Percentiles rank a stretch among this genome's conserved stretches.
phyloP scores from a whole-genome alignment of 2,888 invertebrate genomes.

The Lithophane socia region DNA sequence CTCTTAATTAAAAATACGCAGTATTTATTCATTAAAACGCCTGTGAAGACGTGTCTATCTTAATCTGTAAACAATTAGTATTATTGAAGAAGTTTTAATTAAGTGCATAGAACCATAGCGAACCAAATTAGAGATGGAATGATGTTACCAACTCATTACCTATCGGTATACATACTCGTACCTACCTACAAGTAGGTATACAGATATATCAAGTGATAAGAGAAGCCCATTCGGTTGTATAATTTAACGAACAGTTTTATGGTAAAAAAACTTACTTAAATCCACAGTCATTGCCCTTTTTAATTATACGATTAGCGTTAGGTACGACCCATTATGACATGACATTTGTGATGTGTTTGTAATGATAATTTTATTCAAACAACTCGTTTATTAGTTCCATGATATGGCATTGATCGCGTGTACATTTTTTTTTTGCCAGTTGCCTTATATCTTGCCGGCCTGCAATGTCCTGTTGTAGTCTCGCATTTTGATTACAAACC shows the following conservation, averaged over 20 bases:
- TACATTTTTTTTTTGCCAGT: slow-evolving; percentile 24
- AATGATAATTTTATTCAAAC: slow-evolving; percentile 8
- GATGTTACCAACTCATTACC: not conserved
- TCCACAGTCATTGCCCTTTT: not conserved
- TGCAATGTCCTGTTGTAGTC: slow-evolving; percentile 39
- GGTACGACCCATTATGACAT: not conserved
- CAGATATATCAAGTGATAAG: not conserved
- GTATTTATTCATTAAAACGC: not conserved
- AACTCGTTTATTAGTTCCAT: slow-evolving; percentile 13
- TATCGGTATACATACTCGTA: not conserved
- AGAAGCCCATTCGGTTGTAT: not conserved
- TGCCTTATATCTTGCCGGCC: slow-evolving; percentile 37
- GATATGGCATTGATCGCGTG: slow-evolving; percentile 41
- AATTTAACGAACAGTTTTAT: not conserved
- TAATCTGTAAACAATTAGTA: not conserved
- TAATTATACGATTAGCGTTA: slow-evolving; percentile 3
- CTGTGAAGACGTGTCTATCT: not conserved
- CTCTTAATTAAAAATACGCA: not conserved
- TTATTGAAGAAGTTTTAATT: not conserved
- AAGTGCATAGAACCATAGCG: not conserved
- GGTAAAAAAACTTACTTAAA: not conserved
- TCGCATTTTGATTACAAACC: slow-evolving; percentile 49
- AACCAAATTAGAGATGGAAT: not conserved
- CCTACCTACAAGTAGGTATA: not conserved
- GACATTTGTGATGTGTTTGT: not conserved